These are phyloP conservation scores for Itoplectis maculator DNA, from an alignment of 2,888 invertebrate species.

Conservation along the genomic window DNA sequence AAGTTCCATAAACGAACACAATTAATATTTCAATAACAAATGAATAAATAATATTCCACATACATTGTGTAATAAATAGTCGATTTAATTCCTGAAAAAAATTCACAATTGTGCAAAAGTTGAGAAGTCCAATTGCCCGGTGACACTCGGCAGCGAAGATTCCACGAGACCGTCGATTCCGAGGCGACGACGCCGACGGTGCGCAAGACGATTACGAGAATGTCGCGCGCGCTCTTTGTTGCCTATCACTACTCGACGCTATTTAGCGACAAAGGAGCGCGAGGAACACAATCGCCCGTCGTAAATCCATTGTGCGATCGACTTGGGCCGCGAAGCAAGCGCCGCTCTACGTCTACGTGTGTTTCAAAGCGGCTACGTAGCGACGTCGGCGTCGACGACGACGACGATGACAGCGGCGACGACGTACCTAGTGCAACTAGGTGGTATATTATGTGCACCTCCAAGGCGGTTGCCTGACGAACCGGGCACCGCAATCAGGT, in stretches of 20 bases:
- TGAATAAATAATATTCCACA: no score
- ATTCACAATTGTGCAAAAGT: no score
- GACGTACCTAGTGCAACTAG: conserved; percentile 2
- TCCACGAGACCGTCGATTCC: neutral
- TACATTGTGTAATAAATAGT: no score
- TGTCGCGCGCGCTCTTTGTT: conserved; percentile 8
- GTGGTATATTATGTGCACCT: conserved; percentile 21
- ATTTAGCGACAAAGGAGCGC: conserved; percentile 45
- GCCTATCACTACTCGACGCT: conserved; percentile 35
- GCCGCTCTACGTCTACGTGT: conserved; percentile 3
- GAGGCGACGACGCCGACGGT: neutral
- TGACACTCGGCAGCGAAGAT: no score
- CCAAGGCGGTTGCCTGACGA: conserved; percentile 32
- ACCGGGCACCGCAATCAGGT: conserved; percentile 34
- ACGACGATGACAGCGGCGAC: neutral
- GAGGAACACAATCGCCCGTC: conserved; percentile 42
- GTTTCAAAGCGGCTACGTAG: conserved; percentile 29
- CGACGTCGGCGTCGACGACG: no score
- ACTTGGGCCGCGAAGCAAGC: conserved; percentile 22
- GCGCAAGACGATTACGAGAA: conserved; percentile 10
- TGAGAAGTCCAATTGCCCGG: no score
- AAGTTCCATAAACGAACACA: no score
- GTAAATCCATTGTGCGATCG: conserved; percentile 55
- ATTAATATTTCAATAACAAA: neutral
- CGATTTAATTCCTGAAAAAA: no score